Evolutionary conservation across 2,113 vertebrate species (phyloP).

Genomic region (Platichthys flesus): DNA sequence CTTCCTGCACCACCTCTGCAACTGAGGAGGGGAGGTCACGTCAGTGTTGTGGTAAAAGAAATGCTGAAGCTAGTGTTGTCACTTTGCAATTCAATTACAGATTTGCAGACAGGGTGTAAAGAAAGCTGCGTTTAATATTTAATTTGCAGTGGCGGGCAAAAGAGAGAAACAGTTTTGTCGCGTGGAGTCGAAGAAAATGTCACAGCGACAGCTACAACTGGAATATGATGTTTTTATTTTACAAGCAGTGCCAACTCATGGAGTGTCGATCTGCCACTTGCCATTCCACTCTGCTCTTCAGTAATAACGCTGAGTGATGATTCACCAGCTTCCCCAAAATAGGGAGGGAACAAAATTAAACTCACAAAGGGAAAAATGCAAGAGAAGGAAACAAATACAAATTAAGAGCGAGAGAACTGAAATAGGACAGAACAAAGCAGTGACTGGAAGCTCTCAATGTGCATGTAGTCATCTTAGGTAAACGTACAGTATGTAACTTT

Average conservation of each 20-base stretch:
- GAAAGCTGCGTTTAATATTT: slow-evolving; percentile 31
- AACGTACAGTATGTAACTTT: too few relatives aligned
- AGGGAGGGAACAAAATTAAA: slow-evolving; percentile 1
- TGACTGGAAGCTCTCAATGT: too few relatives aligned
- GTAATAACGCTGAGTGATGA: slow-evolving; percentile 30
- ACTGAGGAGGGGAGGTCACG: slow-evolving; percentile 61
- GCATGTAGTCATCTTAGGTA: too few relatives aligned
- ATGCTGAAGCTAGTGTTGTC: slow-evolving; percentile 15
- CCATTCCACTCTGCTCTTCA: neutral
- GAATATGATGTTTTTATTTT: slow-evolving; percentile 17
- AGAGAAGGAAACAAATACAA: too few relatives aligned
- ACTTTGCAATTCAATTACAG: slow-evolving; percentile 37
- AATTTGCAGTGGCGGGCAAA: slow-evolving; percentile 3
- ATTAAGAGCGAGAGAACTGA: too few relatives aligned
- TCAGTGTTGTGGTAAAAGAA: slow-evolving; percentile 22
- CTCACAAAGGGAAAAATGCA: neutral
- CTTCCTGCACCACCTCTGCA: slow-evolving; percentile 61
- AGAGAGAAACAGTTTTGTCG: neutral
- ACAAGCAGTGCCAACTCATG: neutral
- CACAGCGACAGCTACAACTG: neutral
- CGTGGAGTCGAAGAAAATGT: slow-evolving; percentile 10
- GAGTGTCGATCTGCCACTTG: neutral
- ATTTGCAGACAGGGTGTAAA: slow-evolving; percentile 12
- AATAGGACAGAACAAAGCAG: too few relatives aligned
- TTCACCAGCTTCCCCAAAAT: slow-evolving; percentile 28